Evolutionary conservation across 2,888 invertebrate species (phyloP).

Genomic region (Folsomia candida): DNA sequence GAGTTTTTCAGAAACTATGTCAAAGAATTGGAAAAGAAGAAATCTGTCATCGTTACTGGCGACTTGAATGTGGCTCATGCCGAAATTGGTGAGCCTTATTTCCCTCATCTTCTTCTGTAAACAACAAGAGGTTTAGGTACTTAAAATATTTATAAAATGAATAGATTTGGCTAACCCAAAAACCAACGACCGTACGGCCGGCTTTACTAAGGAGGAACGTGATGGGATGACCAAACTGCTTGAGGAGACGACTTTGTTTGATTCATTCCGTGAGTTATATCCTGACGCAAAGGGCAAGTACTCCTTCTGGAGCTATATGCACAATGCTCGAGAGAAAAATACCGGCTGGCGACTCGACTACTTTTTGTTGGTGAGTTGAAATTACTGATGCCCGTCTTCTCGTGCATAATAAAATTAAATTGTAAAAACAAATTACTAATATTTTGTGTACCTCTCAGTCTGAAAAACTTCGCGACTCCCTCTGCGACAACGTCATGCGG

Average conservation of each 20-base stretch:
- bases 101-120: not conserved
- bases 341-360: constrained; percentile 97
- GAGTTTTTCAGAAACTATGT: constrained; percentile 74
- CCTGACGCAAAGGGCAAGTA: constrained; percentile 80
- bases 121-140: not conserved
- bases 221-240: constrained; percentile 84
- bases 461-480: constrained; percentile 68
- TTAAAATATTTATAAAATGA: constrained; percentile 40
- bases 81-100: constrained; percentile 70
- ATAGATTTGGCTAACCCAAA: constrained; percentile 91
- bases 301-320: constrained; percentile 94
- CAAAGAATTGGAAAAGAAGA: constrained; percentile 74
- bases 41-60: constrained; percentile 92
- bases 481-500: constrained; percentile 83
- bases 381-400: too few species aligned
- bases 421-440: too few species aligned
- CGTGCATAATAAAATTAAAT: too few species aligned
- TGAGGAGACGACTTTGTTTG: constrained; percentile 71
- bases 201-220: constrained; percentile 92
- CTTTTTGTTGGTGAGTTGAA: too few species aligned
- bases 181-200: constrained; percentile 85
- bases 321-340: constrained; percentile 80
- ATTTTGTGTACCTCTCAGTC: too few species aligned
- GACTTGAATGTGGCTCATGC: constrained; percentile 97
- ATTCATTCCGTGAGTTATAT: constrained; percentile 64